Evolutionary conservation across 2,888 invertebrate genomes (phyloP).

Genomic region (Rotaria socialis): DNA sequence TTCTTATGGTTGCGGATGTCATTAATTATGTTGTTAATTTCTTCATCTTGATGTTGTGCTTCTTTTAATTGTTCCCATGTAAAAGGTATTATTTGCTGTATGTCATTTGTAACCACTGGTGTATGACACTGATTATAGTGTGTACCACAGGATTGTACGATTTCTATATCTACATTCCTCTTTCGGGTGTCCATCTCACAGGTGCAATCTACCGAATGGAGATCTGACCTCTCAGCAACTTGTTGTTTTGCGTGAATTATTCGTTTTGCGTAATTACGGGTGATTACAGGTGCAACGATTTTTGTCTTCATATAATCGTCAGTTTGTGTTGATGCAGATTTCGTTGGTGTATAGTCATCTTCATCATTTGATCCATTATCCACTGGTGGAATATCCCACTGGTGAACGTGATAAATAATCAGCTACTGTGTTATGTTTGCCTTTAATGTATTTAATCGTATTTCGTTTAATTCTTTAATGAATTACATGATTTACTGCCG

Average conservation of each 20-base stretch:
- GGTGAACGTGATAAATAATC: constrained; percentile 21
- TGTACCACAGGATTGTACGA: neutral
- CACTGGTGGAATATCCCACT: no score
- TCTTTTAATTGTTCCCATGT: neutral
- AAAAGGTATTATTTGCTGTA: neutral
- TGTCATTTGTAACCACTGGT: neutral
- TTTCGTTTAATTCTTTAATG: no score
- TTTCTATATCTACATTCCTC: neutral
- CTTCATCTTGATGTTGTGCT: neutral
- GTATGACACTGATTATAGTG: neutral
- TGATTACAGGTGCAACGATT: neutral
- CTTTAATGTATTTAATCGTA: neutral
- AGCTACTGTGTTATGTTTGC: neutral
- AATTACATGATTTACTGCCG: no score
- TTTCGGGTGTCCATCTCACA: neutral
- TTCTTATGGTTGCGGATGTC: neutral
- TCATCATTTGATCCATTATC: neutral
- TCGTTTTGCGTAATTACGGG: neutral
- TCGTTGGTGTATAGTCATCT: neutral
- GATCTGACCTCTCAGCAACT: neutral
- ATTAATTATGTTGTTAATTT: neutral
- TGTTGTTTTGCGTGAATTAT: no score
- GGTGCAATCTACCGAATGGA: neutral
- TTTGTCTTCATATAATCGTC: neutral
- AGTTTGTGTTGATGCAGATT: neutral